Evolutionary conservation across 2,888 invertebrate genomes (phyloP).

Genomic region (Caenorhabditis imperialis): DNA sequence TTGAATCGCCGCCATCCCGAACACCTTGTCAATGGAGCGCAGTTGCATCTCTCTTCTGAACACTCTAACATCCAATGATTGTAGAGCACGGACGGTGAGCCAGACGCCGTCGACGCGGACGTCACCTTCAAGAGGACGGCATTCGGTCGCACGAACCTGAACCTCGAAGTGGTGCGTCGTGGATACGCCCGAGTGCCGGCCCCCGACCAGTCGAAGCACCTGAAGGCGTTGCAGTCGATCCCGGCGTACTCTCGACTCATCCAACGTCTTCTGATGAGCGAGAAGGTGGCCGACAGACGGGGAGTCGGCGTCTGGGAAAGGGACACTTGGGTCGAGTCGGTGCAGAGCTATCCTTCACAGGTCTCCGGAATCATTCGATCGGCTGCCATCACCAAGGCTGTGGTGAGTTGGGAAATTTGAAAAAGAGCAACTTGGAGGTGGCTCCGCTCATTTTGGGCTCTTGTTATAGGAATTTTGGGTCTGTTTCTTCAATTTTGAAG

Average conservation of each 20-base stretch:
- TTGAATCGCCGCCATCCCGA: too few relatives aligned
- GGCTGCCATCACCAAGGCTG: slow-evolving; percentile 72
- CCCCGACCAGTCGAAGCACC: slow-evolving; percentile 70
- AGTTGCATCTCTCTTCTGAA: too few relatives aligned
- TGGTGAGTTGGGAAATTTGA: too few relatives aligned
- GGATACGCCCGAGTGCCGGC: slow-evolving; percentile 77
- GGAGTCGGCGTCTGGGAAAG: slow-evolving; percentile 78
- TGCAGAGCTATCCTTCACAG: slow-evolving; percentile 73
- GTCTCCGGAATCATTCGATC: slow-evolving; percentile 68
- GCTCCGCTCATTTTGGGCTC: too few relatives aligned
- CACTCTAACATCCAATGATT: too few relatives aligned
- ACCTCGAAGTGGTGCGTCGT: slow-evolving; percentile 75
- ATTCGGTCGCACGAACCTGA: slow-evolving; percentile 74
- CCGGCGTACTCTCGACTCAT: slow-evolving; percentile 77
- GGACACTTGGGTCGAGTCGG: slow-evolving; percentile 76
- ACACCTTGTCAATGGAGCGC: too few relatives aligned
- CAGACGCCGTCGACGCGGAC: slow-evolving; percentile 73
- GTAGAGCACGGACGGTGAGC: slow-evolving; percentile 59
- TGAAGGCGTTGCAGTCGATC: slow-evolving; percentile 72
- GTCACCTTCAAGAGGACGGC: slow-evolving; percentile 74
- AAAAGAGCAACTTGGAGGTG: too few relatives aligned
- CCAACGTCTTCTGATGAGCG: slow-evolving; percentile 74
- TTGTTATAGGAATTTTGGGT: too few relatives aligned
- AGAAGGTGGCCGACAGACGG: slow-evolving; percentile 76
- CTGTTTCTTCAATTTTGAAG: too few relatives aligned